Base-by-base conservation (phyloP, 2,113 vertebrate genomes). In the Tretioscincus oriximinensis region DNA sequence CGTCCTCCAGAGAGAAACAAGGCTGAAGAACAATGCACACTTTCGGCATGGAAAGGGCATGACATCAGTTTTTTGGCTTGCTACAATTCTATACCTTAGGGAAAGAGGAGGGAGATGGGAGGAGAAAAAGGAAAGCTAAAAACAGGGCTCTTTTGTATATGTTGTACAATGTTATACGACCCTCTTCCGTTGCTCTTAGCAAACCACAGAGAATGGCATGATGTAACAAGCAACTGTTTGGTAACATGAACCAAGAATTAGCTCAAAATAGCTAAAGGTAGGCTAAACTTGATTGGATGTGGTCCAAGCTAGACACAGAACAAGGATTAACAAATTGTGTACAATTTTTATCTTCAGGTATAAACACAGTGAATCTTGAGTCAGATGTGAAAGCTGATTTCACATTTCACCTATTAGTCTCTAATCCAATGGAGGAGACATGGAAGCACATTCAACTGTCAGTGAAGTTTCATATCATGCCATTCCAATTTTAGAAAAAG, bases 21-120 rank as follows among this genome's bases (percentile, higher is more conserved):
- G 28, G 49, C 66, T 51, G 76, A 87, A 35, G 84, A 86, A 84
- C 86, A 90, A 88, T 20, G 60, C 85, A 83, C 2, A 88, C 76
- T 91, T 93, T 90, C 87, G 91, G 83, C 70, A 90, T n/a, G 67
- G 86, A 89, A 90, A 77, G 7, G 14, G 69, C 65, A 77, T 85
- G 78, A 80, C 90, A 91, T 91, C 84, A 85, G 74, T 86, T 47
- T 79, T 51, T 69, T 83, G 77, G 76, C 87, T 90, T 79, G 75
- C 28, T 85, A 82, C 66, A 74, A 6, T 79, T 54, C 70, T 79
- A 73, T 73, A 84, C 5, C 73, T 86, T 1, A 74, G 63, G 79
- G 87, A 65, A 80, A 77, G 75, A 47, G 69, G 67, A 5, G 26
- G 16, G 31, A 28, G 82, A 77, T 9, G 77, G 47, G 61, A 69